A percentile compares a stretch with the other conserved stretches of the same genome.
Conservation (phyloP, 2,797 vertebrate genomes). For the Lagodon rhomboides region DNA sequence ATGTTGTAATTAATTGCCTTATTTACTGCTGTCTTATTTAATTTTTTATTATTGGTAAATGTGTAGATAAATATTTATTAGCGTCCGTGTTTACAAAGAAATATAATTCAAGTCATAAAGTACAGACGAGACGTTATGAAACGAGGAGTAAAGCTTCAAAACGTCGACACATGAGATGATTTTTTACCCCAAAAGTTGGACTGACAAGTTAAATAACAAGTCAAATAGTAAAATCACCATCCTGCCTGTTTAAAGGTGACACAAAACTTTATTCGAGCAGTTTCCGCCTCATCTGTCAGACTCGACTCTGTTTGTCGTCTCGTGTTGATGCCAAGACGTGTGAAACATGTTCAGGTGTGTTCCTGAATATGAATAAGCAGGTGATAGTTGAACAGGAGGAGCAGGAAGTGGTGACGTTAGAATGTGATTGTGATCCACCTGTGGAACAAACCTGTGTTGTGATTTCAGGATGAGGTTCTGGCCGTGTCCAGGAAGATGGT, state of each 20-base stretch:
- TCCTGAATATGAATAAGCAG: not conserved
- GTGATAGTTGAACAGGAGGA: not conserved
- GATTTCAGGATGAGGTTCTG: conserved; percentile 85
- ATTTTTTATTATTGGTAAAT: too few species aligned
- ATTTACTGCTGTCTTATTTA: too few species aligned
- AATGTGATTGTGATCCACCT: too few species aligned
- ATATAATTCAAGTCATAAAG: not conserved
- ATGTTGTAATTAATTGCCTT: too few species aligned
- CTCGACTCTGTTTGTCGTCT: not conserved
- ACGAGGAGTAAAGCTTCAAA: not conserved
- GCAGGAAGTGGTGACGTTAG: not conserved
- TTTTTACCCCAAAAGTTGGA: not conserved
- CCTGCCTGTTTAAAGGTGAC: too few species aligned
- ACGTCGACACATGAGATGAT: too few species aligned
- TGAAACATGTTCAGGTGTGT: not conserved
- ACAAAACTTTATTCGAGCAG: not conserved
- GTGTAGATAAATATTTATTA: too few species aligned
- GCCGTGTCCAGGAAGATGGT: conserved; percentile 87
- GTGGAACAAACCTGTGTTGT: not conserved
- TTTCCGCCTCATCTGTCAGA: not conserved
- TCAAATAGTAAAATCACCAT: not conserved
- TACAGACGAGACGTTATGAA: not conserved
- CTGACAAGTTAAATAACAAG: too few species aligned
- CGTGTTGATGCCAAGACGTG: not conserved
- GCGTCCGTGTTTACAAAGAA: too few species aligned